Conservation (phyloP, 2,888 invertebrate genomes). For the Tanypteryx hageni region DNA sequence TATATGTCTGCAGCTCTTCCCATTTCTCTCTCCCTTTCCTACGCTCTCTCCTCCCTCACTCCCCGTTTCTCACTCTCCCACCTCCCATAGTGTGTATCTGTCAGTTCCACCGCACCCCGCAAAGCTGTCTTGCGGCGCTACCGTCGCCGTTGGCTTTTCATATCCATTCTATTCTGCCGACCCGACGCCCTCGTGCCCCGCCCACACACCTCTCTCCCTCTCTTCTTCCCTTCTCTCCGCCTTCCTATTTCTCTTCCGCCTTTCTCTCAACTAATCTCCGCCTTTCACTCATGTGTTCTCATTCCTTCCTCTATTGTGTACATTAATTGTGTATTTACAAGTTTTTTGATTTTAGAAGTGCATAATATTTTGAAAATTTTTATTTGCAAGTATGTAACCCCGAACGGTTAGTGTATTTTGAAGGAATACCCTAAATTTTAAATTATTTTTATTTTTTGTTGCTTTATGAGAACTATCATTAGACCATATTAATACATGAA, state of each 20-base stretch:
- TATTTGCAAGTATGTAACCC: too few species aligned
- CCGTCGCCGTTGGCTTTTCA: constrained; percentile 64
- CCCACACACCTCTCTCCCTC: constrained; percentile 4
- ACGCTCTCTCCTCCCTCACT: neutral
- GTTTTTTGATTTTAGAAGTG: too few species aligned
- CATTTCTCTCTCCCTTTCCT: constrained; percentile 36
- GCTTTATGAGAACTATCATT: too few species aligned
- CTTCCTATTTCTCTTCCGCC: neutral
- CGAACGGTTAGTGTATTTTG: too few species aligned
- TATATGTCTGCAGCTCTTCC: constrained; percentile 35
- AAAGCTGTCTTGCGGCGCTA: constrained; percentile 58
- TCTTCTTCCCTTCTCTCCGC: neutral
- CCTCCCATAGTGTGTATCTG: neutral
- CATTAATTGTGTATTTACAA: too few species aligned
- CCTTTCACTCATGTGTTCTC: too few species aligned
- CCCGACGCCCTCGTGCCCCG: constrained; percentile 32
- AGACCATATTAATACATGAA: too few species aligned
- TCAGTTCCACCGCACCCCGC: constrained; percentile 53
- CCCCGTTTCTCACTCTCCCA: neutral
- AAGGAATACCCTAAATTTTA: too few species aligned
- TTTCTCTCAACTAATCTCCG: neutral
- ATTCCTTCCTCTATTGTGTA: too few species aligned
- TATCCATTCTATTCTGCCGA: constrained; percentile 43
- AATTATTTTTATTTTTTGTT: too few species aligned
- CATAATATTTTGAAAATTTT: too few species aligned